These are phyloP conservation scores for Rousettus madagascariensis DNA, from an alignment of 2,797 vertebrate species.

Conservation along the genomic window DNA sequence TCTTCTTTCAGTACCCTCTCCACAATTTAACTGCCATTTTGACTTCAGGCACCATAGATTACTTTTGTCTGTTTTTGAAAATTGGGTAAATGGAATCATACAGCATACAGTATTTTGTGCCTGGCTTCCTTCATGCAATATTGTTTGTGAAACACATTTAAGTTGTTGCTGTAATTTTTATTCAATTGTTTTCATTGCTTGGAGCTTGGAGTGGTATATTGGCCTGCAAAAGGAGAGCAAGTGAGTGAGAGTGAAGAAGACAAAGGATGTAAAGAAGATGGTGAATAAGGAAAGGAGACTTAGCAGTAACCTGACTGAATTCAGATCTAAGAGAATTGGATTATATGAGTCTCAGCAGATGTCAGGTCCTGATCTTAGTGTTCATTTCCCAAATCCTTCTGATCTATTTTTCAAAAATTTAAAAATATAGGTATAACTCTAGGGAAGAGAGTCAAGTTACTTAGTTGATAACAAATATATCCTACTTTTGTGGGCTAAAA, in stretches of 20 bases:
- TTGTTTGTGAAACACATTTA: background rate
- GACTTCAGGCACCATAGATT: background rate
- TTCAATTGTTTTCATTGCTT: background rate
- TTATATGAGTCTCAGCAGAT: background rate
- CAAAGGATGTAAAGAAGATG: background rate
- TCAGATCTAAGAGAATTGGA: background rate
- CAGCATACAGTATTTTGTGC: background rate
- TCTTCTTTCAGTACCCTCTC: background rate
- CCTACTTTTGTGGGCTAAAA: background rate
- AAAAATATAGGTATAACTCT: background rate
- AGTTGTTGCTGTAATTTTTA: background rate
- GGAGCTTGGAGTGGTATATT: background rate
- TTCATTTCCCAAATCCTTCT: background rate
- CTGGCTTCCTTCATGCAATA: background rate
- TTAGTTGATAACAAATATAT: background rate
- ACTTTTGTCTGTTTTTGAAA: background rate
- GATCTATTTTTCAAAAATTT: background rate
- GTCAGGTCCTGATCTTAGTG: background rate
- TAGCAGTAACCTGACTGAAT: background rate
- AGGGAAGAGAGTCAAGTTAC: background rate
- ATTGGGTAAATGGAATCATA: background rate
- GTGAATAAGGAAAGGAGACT: background rate
- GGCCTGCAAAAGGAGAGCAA: too few relatives aligned
- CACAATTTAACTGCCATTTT: background rate
- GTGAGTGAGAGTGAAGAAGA: background rate